phyloP scores from a whole-genome alignment of 2,888 invertebrate species.

The Arge pagana region DNA sequence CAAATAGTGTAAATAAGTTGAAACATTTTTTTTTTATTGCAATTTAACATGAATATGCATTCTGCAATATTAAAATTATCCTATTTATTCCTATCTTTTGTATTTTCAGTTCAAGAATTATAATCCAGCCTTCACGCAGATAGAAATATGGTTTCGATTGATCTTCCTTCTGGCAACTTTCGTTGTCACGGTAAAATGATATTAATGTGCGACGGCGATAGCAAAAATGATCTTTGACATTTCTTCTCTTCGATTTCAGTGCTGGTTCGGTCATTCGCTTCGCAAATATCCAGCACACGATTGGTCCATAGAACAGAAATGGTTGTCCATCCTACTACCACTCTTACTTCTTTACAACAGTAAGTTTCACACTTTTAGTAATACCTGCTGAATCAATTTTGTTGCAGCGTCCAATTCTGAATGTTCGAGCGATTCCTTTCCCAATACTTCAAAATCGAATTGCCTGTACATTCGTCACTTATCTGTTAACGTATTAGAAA shows the following conservation, averaged over 20 bases:
- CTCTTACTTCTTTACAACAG: constrained; percentile 89
- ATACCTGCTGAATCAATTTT: too few relatives aligned
- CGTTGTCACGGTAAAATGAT: constrained; percentile 76
- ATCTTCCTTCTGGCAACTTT: constrained; percentile 90
- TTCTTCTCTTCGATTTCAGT: too few relatives aligned
- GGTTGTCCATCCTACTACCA: constrained; percentile 88
- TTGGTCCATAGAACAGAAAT: constrained; percentile 98
- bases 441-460: too few relatives aligned
- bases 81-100: constrained; percentile 5
- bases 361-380: constrained; percentile 60
- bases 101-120: constrained; percentile 86
- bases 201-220: constrained; percentile 8
- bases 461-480: neutral
- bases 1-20: too few relatives aligned
- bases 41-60: constrained; percentile 1
- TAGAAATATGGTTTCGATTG: constrained; percentile 96
- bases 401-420: too few relatives aligned
- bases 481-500: neutral
- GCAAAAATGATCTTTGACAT: too few relatives aligned
- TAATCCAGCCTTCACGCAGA: constrained; percentile 93
- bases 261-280: constrained; percentile 89
- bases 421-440: too few relatives aligned
- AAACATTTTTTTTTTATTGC: too few relatives aligned
- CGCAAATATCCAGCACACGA: constrained; percentile 86
- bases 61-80: constrained; percentile 18